Evolutionary conservation across 1,140 invertebrate genomes (phyloP).

Genomic region (Cydia amplana): DNA sequence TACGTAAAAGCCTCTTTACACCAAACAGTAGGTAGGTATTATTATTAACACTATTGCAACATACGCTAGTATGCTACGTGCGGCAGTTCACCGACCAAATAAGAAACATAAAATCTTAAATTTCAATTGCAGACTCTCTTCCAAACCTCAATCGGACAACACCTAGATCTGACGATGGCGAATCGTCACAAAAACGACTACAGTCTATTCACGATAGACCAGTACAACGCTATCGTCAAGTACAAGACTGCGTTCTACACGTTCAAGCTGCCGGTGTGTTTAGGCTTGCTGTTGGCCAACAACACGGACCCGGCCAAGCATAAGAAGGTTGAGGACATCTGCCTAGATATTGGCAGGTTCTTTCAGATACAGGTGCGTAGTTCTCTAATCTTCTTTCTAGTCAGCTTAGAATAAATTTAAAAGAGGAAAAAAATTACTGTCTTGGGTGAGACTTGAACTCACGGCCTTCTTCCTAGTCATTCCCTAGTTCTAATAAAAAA

Average conservation of each 20-base stretch:
- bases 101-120: not conserved
- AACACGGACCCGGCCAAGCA: slow-evolving; percentile 84
- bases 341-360: slow-evolving; percentile 93
- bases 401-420: no score
- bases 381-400: not conserved
- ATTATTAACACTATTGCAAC: no score
- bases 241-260: slow-evolving; percentile 96
- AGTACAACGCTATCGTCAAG: slow-evolving; percentile 91
- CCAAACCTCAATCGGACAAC: slow-evolving; percentile 87
- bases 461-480: no score
- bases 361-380: slow-evolving; percentile 91
- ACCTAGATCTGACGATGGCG: slow-evolving; percentile 83
- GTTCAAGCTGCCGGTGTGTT: slow-evolving; percentile 89
- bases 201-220: slow-evolving; percentile 86
- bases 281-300: slow-evolving; percentile 89
- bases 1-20: no score
- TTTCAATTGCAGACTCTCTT: slow-evolving; percentile 64
- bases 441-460: no score
- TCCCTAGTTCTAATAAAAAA: no score
- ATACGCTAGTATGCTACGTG: no score
- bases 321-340: slow-evolving; percentile 85
- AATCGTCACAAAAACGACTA: slow-evolving; percentile 81
- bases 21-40: no score
- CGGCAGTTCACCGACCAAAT: no score
- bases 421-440: no score